These are phyloP conservation scores for Phalacrocorax aristotelis DNA, from an alignment of 2,113 vertebrate genomes.

Conservation along the genomic window DNA sequence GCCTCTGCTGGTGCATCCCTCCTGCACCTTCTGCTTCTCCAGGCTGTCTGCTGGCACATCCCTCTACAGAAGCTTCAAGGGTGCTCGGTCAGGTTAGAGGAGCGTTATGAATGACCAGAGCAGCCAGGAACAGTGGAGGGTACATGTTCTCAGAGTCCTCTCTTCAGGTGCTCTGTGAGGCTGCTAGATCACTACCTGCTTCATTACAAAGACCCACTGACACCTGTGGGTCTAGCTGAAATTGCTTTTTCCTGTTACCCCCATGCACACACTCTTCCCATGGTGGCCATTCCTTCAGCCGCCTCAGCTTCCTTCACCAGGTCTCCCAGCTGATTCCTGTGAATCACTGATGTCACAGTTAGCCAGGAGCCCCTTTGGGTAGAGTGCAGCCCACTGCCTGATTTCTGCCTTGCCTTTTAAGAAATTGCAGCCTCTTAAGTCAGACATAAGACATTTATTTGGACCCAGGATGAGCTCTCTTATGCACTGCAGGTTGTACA, in stretches of 20 bases:
- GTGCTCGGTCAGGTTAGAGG: background rate
- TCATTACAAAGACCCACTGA: background rate
- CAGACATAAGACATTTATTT: background rate
- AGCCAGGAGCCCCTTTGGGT: background rate
- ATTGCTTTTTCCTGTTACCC: background rate
- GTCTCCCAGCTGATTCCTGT: background rate
- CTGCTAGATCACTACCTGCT: background rate
- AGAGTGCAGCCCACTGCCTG: background rate
- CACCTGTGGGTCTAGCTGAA: background rate
- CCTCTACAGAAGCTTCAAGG: background rate
- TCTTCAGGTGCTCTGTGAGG: background rate
- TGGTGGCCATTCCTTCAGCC: background rate
- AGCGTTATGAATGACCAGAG: background rate
- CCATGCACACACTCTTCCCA: background rate
- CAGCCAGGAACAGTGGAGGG: background rate
- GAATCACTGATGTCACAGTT: background rate
- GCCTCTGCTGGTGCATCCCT: background rate
- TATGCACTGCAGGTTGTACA: background rate
- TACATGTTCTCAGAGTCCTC: background rate
- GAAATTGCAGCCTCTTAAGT: background rate
- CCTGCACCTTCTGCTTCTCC: background rate
- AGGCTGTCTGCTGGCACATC: background rate
- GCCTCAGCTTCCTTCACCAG: background rate
- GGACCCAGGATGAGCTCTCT: background rate
- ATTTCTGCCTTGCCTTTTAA: background rate